phyloP scores from a whole-genome alignment of 1,140 invertebrate species.

The Bicyclus anynana region DNA sequence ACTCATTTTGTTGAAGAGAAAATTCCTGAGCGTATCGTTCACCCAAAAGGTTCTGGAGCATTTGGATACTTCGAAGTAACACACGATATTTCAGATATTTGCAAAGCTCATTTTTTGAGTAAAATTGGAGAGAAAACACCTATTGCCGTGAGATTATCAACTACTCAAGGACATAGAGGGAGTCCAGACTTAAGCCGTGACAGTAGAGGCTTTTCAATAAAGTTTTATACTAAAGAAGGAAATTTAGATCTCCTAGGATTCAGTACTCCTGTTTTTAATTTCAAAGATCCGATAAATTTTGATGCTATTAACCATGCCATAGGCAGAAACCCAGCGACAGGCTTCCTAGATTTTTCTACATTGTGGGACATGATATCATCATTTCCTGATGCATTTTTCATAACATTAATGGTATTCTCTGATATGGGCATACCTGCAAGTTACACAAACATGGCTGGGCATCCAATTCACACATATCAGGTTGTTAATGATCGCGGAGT shows the following conservation, averaged over 20 bases:
- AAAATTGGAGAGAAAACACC: conserved; percentile 91
- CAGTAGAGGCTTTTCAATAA: conserved; percentile 84
- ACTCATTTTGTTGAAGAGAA: conserved; percentile 94
- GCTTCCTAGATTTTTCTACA: conserved; percentile 87
- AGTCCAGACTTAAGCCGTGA: conserved; percentile 88
- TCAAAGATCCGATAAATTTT: conserved; percentile 84
- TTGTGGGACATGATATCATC: conserved; percentile 95
- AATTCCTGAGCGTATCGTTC: conserved; percentile 95
- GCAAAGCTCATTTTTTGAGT: conserved; percentile 94
- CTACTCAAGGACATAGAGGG: conserved; percentile 92
- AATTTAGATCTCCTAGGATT: no score
- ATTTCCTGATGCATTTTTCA: conserved; percentile 88
- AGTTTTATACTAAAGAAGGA: conserved; percentile 89
- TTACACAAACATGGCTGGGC: conserved; percentile 83
- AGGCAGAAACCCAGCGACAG: conserved; percentile 85
- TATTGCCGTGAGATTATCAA: conserved; percentile 84
- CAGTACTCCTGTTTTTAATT: conserved; percentile 86
- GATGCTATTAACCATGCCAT: conserved; percentile 80
- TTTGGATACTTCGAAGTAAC: no score
- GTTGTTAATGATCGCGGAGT: conserved; percentile 80
- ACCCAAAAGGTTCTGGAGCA: conserved; percentile 96
- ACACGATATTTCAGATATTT: no score
- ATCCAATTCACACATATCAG: conserved; percentile 85
- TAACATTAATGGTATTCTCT: conserved; percentile 79
- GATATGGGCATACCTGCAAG: conserved; percentile 94